Evolutionary conservation across 2,888 invertebrate species (phyloP), one percentile per base, ranked within the genome.

Genomic region (Andrena fulva): DNA sequence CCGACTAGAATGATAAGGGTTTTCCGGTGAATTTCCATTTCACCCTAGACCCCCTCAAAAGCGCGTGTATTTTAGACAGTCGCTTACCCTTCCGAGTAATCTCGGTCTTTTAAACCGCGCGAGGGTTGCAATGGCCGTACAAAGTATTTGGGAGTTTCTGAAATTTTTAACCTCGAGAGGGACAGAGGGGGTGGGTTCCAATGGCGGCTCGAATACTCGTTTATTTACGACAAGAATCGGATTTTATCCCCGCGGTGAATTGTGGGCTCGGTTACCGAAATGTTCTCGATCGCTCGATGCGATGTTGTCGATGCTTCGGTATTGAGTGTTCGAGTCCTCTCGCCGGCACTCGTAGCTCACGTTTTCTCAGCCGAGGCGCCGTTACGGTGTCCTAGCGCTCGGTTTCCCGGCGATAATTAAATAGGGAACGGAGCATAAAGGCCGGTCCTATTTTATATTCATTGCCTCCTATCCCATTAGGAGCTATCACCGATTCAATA

Each of bases 401-500:
- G 20, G 62, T 33, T 48, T 72, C 35, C n/a, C 59, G 27, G 16
- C 59, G 60, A 60, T 56, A 82, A 82, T 82, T 82, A 83, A 82
- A 59, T 59, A n/a, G 66, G 33, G 66, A 50, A 35, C 48, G 82
- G 20, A 27, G 33, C 72, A 33, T 69, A 81, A 52, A 73, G 59
- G 52, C 54, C 10, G 24, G 12, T 60, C 67, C 60, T 71, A 67
- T 74, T 80, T 71, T 68, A 62, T 72, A 76, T 84, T 79, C 78
- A 84, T 87, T 74, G 69, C 62, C 24, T 52, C 6, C 71, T 59
- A 78, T 81, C 76, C 84, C 83, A 78, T 82, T 82, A 84, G 78
- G 60, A 74, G 82, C 83, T 72, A 77, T 85, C 76, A 74, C 84
- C 78, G 75, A 52, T 76, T 78, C 70, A 73, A 83, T 83, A 83